phyloP scores from a whole-genome alignment of 2,888 invertebrate species.

The Epistrophe eligans region DNA sequence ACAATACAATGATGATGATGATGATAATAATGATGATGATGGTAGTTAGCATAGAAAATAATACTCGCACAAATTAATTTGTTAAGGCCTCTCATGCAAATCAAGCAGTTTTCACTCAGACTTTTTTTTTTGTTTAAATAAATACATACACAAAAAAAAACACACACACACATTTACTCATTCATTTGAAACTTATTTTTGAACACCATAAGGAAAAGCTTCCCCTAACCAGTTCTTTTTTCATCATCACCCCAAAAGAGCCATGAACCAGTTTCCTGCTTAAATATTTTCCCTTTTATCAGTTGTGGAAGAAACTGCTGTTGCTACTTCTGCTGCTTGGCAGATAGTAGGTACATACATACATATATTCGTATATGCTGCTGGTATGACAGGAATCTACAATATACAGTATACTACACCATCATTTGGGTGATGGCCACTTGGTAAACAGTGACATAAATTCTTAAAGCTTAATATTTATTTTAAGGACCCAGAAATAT shows the following conservation, averaged over 20 bases:
- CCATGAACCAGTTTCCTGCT: slow-evolving; percentile 45
- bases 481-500: slow-evolving; percentile 16
- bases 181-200: slow-evolving; percentile 9
- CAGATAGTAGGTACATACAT: not conserved
- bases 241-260: slow-evolving; percentile 5
- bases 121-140: not conserved
- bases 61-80: slow-evolving; percentile 41
- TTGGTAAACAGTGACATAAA: slow-evolving; percentile 58
- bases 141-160: not conserved
- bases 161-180: not conserved
- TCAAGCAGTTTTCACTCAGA: slow-evolving; percentile 34
- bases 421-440: slow-evolving; percentile 56
- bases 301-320: slow-evolving; percentile 8
- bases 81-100: slow-evolving; percentile 36
- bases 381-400: slow-evolving; percentile 30
- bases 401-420: not conserved
- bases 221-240: slow-evolving; percentile 12
- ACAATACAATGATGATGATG: slow-evolving; percentile 3
- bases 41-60: slow-evolving; percentile 41
- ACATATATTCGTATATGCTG: not conserved
- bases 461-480: slow-evolving; percentile 52
- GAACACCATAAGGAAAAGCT: slow-evolving; percentile 15
- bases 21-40: slow-evolving; percentile 44
- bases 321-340: slow-evolving; percentile 3
- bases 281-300: slow-evolving; percentile 43